These are phyloP conservation scores for Pithys albifrons DNA, from an alignment of 2,113 vertebrate species.

Conservation along the genomic window DNA sequence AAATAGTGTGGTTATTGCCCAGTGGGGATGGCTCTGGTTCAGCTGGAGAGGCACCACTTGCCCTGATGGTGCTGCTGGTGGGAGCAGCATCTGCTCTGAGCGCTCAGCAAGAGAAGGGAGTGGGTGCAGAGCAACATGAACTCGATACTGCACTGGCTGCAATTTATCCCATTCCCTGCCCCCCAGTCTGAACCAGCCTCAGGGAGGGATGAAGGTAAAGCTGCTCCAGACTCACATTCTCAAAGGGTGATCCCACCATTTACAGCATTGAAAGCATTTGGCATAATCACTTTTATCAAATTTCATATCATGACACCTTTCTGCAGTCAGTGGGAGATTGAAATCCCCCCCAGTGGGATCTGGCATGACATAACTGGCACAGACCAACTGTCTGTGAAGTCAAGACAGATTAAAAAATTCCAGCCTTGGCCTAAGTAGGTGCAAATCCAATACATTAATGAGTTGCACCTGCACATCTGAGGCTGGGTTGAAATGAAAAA, in stretches of 20 bases:
- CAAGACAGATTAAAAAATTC: slow-evolving; percentile 20
- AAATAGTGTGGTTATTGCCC: not conserved
- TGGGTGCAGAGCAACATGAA: not conserved
- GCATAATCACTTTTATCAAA: not conserved
- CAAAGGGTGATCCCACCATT: not conserved
- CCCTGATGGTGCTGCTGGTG: not conserved
- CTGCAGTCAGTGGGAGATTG: not conserved
- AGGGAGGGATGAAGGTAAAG: not conserved
- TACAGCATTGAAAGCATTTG: not conserved
- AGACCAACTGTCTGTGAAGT: not conserved
- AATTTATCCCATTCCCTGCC: not conserved
- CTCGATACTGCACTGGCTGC: accelerated
- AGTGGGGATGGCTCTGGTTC: not conserved
- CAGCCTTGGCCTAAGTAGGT: not conserved
- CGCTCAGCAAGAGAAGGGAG: not conserved
- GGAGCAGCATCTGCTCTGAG: not conserved
- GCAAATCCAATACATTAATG: slow-evolving; percentile 24
- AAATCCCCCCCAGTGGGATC: not conserved
- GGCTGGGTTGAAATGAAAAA: slow-evolving; percentile 8
- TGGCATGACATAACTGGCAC: not conserved
- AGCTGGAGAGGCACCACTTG: not conserved
- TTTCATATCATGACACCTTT: not conserved
- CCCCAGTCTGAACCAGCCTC: not conserved
- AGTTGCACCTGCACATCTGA: slow-evolving; percentile 36
- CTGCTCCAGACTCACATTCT: not conserved